phyloP scores from a whole-genome alignment of 2,888 invertebrate species.

The Oithona nana region DNA sequence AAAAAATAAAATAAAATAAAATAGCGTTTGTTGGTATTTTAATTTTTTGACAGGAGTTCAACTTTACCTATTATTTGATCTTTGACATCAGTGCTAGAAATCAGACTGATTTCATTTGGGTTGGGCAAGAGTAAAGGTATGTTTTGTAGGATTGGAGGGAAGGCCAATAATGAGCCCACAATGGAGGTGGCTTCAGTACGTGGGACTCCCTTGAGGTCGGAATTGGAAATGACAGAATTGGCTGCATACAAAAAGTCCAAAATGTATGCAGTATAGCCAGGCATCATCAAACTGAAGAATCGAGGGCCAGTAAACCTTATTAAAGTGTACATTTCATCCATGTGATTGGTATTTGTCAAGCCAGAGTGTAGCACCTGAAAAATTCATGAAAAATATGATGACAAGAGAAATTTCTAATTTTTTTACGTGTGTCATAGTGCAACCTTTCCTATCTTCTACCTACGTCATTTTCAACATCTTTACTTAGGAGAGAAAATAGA shows the following conservation, averaged over 20 bases:
- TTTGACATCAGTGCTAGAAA: constrained; percentile 54
- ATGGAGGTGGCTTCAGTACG: constrained; percentile 76
- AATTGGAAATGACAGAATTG: constrained; percentile 59
- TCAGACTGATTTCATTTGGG: constrained; percentile 36
- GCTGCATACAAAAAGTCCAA: constrained; percentile 79
- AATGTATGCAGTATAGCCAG: constrained; percentile 66
- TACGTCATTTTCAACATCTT: too few relatives aligned
- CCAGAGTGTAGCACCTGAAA: constrained; percentile 57
- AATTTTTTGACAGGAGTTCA: too few relatives aligned
- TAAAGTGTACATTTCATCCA: constrained; percentile 28
- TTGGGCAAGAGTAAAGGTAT: constrained; percentile 45
- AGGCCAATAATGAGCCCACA: constrained; percentile 61
- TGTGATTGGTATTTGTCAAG: constrained; percentile 37
- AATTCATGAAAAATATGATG: too few relatives aligned
- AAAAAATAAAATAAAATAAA: constrained; percentile 3
- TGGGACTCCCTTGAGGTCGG: constrained; percentile 40
- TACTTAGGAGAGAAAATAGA: too few relatives aligned
- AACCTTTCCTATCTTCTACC: too few relatives aligned
- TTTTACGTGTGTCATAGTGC: too few relatives aligned
- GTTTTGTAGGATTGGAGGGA: constrained; percentile 30
- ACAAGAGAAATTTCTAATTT: too few relatives aligned
- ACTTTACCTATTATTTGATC: constrained; percentile 27
- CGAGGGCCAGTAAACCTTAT: constrained; percentile 18
- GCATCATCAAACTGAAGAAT: constrained; percentile 46
- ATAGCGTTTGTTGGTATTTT: constrained; percentile 4